Percentiles rank a stretch among this genome's conserved stretches.
Evolutionary conservation across 2,888 invertebrate genomes (phyloP).

Genomic region (Leptinotarsa peninsularis): DNA sequence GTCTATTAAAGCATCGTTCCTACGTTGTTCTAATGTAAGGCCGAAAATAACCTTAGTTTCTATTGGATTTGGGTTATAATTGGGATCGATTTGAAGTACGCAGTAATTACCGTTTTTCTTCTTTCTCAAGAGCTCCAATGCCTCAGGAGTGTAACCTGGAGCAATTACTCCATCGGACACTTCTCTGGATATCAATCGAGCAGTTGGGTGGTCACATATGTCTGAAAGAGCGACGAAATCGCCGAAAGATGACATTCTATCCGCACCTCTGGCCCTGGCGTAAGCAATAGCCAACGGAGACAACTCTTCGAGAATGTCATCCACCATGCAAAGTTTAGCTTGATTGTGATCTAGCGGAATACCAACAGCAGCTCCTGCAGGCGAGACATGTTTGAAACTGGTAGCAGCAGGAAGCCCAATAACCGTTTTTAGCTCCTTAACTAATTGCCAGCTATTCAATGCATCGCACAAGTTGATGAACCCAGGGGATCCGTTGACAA

Average conservation of each 20-base stretch:
- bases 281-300: slow-evolving; percentile 91
- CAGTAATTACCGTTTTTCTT: slow-evolving; percentile 96
- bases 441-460: slow-evolving; percentile 96
- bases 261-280: slow-evolving; percentile 97
- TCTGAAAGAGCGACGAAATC: slow-evolving; percentile 97
- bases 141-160: slow-evolving; percentile 87
- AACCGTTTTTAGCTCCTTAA: slow-evolving; percentile 85
- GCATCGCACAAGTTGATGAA: slow-evolving; percentile 98
- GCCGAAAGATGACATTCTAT: slow-evolving; percentile 99
- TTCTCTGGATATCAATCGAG: slow-evolving; percentile 90
- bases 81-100: slow-evolving; percentile 89
- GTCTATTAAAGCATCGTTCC: slow-evolving; percentile 90
- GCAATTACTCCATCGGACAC: slow-evolving; percentile 99
- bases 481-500: slow-evolving; percentile 95
- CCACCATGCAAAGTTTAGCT: slow-evolving; percentile 93
- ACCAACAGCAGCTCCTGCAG: slow-evolving; percentile 96
- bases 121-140: slow-evolving; percentile 87
- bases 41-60: slow-evolving; percentile 90
- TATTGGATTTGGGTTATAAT: slow-evolving; percentile 82
- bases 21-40: slow-evolving; percentile 84
- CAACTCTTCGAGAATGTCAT: slow-evolving; percentile 80
- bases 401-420: slow-evolving; percentile 90
- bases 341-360: slow-evolving; percentile 79
- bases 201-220: slow-evolving; percentile 89
- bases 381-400: slow-evolving; percentile 98